Base-by-base conservation (phyloP, 30 jellyfish, hydroid and myxozoan genomes). In the Mastigias papua region DNA sequence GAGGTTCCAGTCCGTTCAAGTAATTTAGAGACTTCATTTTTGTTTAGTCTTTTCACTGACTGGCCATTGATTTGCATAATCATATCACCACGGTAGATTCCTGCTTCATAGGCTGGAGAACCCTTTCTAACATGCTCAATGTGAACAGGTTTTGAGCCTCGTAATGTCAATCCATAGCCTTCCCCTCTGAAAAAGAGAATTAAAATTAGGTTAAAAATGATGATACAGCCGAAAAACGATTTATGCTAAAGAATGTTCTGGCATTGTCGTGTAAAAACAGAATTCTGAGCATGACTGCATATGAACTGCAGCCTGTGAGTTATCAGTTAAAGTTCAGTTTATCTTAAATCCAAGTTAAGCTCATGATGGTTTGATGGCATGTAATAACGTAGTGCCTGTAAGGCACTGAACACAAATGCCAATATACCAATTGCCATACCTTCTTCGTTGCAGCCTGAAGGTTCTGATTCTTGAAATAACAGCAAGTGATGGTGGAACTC, bases 391-490 rank as follows among this genome's bases (percentile, higher is more conserved):
- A 37, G 6, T 37, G 6, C 11, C 54, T 3, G 11, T 3, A 37
- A 3, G 54, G 6, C 6, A 37, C 6, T 11, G 11, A 37, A 37
- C 54, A 37, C 6, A 37, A 37, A 11, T 37, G n/a, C n/a, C n/a
- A n/a, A n/a, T n/a, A n/a, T 37, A 11, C 6, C 54, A 37, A 37
- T 37, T 11, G 11, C 54, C 25, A 2, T 51, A 21, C 67, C 67
- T 51, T 51, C 74, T 69, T 42, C 89, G 51, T 16, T 78, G 90
- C 81, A 91, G 68, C 26, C 81, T 80, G 73, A 86, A 77, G 0
- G 86, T 84, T 31, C 92, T 73, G 34, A 91, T 91, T 31, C 98
- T 78, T 34, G 98, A 91, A 61, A 91, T 85, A 29, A 91, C 98
- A 16, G 95, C 66, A 34, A 91, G 37, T 19, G 95, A 65, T 8